Percentiles rank a stretch among this genome's conserved stretches.
These are phyloP conservation scores for Elephas maximus DNA, from an alignment of 2,113 vertebrate species.

Conservation along the genomic window DNA sequence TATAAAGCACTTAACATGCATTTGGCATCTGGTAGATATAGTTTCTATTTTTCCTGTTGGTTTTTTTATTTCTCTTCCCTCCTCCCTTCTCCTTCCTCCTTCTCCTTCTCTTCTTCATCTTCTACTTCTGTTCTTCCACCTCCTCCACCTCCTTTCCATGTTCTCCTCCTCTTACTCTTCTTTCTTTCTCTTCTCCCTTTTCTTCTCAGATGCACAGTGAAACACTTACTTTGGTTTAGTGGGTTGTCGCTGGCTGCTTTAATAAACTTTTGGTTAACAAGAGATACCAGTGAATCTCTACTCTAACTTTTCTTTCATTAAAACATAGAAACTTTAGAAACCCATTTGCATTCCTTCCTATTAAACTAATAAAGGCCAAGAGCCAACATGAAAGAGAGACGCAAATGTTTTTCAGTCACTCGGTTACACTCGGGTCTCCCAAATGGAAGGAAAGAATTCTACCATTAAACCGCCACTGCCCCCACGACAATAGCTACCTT, in stretches of 20 bases:
- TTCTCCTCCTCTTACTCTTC: background rate
- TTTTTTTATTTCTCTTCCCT: background rate
- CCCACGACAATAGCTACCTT: too few relatives aligned
- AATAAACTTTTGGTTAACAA: background rate
- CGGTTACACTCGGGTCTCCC: background rate
- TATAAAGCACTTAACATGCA: background rate
- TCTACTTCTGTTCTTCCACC: background rate
- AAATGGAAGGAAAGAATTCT: background rate
- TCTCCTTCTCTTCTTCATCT: background rate
- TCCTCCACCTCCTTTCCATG: background rate
- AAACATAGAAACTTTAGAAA: background rate
- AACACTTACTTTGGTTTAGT: background rate
- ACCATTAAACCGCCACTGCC: background rate
- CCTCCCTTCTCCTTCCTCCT: background rate
- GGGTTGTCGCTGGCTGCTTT: background rate
- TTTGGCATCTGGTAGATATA: background rate
- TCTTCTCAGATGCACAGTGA: background rate
- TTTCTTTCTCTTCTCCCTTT: too few relatives aligned
- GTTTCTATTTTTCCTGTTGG: background rate
- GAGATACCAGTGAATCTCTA: background rate
- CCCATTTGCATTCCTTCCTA: background rate
- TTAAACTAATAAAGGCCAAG: background rate
- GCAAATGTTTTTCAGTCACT: background rate
- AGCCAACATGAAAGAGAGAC: background rate
- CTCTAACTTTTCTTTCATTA: background rate